Conservation (phyloP, 2,797 vertebrate species). For the Melanogrammus aeglefinus region DNA sequence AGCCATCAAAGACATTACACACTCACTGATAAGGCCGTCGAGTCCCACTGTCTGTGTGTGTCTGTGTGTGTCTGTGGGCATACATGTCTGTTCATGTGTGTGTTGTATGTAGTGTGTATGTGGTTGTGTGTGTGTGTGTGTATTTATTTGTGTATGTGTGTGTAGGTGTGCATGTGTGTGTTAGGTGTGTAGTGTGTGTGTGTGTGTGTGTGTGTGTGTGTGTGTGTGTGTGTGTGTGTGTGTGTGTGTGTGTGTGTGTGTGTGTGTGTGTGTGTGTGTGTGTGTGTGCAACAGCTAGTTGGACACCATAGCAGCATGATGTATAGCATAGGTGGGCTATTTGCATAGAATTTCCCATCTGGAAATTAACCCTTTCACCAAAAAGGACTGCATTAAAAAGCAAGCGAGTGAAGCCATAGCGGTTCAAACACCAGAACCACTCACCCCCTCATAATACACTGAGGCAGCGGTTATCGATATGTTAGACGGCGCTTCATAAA, state of each 20-base stretch:
- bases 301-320: no score
- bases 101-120: constrained; percentile 21
- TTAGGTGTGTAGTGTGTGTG: no score
- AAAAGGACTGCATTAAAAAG: background rate
- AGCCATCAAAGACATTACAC: constrained; percentile 53
- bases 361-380: constrained; percentile 47
- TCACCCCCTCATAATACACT: constrained; percentile 50
- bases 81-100: constrained; percentile 32
- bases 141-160: constrained; percentile 12
- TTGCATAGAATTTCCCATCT: constrained; percentile 40
- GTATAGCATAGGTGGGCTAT: constrained; percentile 17
- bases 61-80: constrained; percentile 8
- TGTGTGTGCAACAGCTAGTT: no score
- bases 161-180: constrained; percentile 22
- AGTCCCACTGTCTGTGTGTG: constrained; percentile 9
- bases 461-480: constrained; percentile 58
- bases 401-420: background rate
- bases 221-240: no score
- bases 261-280: no score
- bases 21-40: constrained; percentile 39
- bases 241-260: no score
- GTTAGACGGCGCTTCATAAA: constrained; percentile 58
- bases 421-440: constrained; percentile 12
- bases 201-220: no score
- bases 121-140: background rate